phyloP scores from a whole-genome alignment of 2,888 invertebrate species.

The Cabera pusaria region DNA sequence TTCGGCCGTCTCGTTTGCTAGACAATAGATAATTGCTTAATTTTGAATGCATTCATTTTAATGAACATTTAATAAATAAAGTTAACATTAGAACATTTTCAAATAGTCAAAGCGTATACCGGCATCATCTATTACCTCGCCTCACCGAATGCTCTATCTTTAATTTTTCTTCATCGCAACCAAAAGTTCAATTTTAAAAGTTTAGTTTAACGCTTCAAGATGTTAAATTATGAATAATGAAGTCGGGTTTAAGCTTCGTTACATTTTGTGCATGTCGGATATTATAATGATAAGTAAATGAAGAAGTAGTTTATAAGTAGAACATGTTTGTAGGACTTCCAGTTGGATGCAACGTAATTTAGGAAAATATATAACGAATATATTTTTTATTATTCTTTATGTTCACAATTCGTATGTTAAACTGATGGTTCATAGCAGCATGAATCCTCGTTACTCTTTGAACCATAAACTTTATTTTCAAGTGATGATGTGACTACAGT shows the following conservation, averaged over 20 bases:
- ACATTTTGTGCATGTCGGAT: slow-evolving; percentile 47
- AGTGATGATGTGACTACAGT: too few relatives aligned
- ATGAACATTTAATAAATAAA: too few relatives aligned
- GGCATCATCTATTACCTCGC: slow-evolving; percentile 1
- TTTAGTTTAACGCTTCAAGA: slow-evolving; percentile 61
- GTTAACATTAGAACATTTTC: too few relatives aligned
- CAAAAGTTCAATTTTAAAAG: too few relatives aligned
- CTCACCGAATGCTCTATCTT: slow-evolving; percentile 36
- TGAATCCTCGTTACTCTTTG: too few relatives aligned
- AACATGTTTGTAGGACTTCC: slow-evolving; percentile 15
- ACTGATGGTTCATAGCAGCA: too few relatives aligned
- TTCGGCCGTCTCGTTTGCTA: too few relatives aligned
- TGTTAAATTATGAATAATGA: slow-evolving; percentile 72
- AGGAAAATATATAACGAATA: slow-evolving; percentile 1
- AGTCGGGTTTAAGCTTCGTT: slow-evolving; percentile 73
- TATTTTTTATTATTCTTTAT: slow-evolving; percentile 5
- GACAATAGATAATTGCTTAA: too few relatives aligned
- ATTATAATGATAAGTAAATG: slow-evolving; percentile 25
- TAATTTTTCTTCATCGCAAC: too few relatives aligned
- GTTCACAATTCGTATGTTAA: slow-evolving; percentile 1
- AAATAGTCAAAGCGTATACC: too few relatives aligned
- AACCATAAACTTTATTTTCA: too few relatives aligned
- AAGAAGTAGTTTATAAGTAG: slow-evolving; percentile 7
- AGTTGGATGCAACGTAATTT: slow-evolving; percentile 6
- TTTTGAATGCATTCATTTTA: too few relatives aligned